phyloP scores from a whole-genome alignment of 2,113 vertebrate genomes.

The Marmota flaviventris region DNA sequence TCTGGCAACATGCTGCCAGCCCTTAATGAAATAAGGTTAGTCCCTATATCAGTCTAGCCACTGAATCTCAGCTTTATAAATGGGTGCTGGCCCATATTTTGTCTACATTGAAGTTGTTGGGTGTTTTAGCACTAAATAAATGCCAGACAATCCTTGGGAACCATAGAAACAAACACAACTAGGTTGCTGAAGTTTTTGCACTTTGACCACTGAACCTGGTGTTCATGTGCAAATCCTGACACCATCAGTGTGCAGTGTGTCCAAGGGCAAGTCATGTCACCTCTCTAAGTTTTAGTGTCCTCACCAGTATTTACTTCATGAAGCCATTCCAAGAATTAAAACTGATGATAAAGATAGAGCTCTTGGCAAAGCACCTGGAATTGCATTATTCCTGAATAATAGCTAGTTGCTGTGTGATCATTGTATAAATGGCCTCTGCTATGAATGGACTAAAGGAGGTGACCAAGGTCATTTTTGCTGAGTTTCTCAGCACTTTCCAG shows the following conservation, averaged over 20 bases:
- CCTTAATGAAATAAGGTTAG: background rate
- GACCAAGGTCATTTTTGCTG: background rate
- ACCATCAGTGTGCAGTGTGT: background rate
- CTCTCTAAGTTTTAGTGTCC: background rate
- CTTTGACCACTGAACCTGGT: accelerated
- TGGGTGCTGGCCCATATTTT: background rate
- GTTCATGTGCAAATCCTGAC: accelerated
- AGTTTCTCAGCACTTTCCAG: background rate
- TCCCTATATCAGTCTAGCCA: background rate
- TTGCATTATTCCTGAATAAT: background rate
- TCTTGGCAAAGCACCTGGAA: background rate
- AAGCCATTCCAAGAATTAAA: background rate
- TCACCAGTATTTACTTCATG: background rate
- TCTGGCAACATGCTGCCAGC: background rate
- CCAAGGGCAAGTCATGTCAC: background rate
- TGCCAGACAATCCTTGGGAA: background rate
- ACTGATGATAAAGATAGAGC: background rate
- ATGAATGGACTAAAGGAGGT: background rate
- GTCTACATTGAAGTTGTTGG: background rate
- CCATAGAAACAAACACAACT: background rate
- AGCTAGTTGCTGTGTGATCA: background rate
- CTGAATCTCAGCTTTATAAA: background rate
- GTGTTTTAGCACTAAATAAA: background rate
- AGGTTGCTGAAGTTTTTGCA: background rate
- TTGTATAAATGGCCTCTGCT: background rate